A percentile compares a stretch with the other conserved stretches of the same genome.
Conservation (phyloP, 2,888 invertebrate species). For the Siphlonurus alternatus region DNA sequence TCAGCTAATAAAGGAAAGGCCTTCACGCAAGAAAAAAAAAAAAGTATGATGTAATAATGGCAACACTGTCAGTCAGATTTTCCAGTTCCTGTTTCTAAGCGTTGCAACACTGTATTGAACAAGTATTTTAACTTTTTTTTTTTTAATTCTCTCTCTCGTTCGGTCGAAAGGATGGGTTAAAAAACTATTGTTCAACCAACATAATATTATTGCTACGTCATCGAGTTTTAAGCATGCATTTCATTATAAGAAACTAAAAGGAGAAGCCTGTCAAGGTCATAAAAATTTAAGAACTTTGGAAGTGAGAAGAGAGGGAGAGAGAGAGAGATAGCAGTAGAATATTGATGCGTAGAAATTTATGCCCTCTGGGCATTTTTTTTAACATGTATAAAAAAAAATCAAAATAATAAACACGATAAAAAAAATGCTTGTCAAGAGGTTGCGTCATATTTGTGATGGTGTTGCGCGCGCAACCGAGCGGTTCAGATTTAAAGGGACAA, state of each 20-base stretch:
- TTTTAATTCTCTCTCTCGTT: no score
- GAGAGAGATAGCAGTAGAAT: not conserved
- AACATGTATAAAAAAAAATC: no score
- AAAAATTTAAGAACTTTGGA: not conserved
- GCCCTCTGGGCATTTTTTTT: not conserved
- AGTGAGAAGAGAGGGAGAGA: not conserved
- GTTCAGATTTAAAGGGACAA: not conserved
- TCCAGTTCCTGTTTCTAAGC: no score
- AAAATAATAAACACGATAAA: not conserved
- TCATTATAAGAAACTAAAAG: no score
- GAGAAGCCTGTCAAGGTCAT: not conserved
- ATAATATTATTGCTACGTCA: not conserved
- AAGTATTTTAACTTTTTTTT: no score
- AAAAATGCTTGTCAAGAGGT: not conserved
- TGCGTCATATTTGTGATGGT: not conserved
- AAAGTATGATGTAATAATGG: no score
- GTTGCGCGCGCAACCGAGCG: not conserved
- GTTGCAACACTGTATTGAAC: no score
- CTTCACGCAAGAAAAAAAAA: no score
- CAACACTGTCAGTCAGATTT: no score
- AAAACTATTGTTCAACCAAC: not conserved
- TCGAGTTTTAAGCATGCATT: no score
- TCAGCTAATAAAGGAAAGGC: no score
- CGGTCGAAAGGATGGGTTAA: not conserved
- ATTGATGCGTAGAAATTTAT: not conserved